phyloP scores from a whole-genome alignment of 1,140 invertebrate species.

The Rhopalosiphum maidis region DNA sequence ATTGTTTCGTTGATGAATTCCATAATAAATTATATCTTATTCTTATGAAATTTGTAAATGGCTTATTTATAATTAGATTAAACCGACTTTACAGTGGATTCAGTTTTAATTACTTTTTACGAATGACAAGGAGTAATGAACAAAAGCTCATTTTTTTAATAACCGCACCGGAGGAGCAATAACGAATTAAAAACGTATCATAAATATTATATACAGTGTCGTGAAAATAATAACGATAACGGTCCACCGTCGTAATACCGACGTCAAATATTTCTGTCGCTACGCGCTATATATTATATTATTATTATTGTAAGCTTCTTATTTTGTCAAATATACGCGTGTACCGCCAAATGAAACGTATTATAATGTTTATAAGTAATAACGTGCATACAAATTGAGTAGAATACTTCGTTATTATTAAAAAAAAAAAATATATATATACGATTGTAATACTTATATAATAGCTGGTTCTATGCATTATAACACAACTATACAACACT shows the following conservation, averaged over 20 bases:
- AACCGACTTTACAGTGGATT: neutral
- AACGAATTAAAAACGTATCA: constrained; percentile 1
- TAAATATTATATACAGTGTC: neutral
- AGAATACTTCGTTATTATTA: neutral
- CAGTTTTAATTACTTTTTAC: constrained; percentile 25
- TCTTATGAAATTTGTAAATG: constrained; percentile 19
- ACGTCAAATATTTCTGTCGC: neutral
- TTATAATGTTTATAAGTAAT: neutral
- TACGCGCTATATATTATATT: neutral
- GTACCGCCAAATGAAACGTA: neutral
- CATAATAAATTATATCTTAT: constrained; percentile 5
- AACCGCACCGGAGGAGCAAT: neutral
- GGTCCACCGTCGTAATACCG: neutral
- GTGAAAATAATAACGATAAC: neutral
- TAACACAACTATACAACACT: too few relatives aligned
- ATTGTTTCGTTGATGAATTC: constrained; percentile 21
- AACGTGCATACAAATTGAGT: neutral
- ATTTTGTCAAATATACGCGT: neutral
- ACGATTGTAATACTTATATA: too few relatives aligned
- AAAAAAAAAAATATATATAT: too few relatives aligned
- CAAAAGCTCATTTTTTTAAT: constrained; percentile 14
- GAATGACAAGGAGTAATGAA: constrained; percentile 14
- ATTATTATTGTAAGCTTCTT: neutral
- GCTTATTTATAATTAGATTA: constrained; percentile 25
- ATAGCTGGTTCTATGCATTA: too few relatives aligned